Percentiles rank a stretch among this genome's conserved stretches.
Conservation (phyloP, 2,113 vertebrate genomes). For the Macaca fascicularis region DNA sequence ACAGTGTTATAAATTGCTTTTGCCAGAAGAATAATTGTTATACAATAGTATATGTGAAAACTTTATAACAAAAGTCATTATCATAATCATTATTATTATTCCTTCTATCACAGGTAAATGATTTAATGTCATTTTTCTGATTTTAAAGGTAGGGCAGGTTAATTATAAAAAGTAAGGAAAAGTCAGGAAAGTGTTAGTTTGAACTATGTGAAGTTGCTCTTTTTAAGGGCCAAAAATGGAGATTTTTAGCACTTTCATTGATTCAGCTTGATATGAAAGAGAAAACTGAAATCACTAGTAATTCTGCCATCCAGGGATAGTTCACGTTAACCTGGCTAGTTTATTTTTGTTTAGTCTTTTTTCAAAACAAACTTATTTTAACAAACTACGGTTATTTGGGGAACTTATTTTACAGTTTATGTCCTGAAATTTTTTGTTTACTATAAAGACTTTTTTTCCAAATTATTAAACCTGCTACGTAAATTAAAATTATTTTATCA, state of each 20-base stretch:
- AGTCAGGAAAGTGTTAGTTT: background rate
- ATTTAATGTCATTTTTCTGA: constrained; percentile 16
- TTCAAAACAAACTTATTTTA: background rate
- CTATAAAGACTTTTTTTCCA: background rate
- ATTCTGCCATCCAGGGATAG: background rate
- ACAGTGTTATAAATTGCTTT: background rate
- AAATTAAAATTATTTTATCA: background rate
- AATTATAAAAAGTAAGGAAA: background rate
- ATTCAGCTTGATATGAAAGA: background rate
- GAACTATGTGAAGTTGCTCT: background rate
- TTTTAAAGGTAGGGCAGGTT: constrained; percentile 6
- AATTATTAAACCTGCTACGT: background rate
- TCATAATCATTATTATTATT: background rate
- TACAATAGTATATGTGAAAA: background rate
- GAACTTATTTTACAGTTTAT: background rate
- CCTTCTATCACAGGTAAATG: background rate
- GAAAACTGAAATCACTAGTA: background rate
- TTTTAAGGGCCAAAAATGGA: background rate
- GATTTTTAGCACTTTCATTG: background rate
- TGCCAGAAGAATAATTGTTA: background rate
- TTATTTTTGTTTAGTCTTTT: background rate
- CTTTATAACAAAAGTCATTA: background rate
- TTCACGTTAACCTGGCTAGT: background rate
- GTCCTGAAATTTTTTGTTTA: background rate
- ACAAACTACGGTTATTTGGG: background rate